Conservation (phyloP, 2,113 vertebrate species). For the Chaetura pelagica region DNA sequence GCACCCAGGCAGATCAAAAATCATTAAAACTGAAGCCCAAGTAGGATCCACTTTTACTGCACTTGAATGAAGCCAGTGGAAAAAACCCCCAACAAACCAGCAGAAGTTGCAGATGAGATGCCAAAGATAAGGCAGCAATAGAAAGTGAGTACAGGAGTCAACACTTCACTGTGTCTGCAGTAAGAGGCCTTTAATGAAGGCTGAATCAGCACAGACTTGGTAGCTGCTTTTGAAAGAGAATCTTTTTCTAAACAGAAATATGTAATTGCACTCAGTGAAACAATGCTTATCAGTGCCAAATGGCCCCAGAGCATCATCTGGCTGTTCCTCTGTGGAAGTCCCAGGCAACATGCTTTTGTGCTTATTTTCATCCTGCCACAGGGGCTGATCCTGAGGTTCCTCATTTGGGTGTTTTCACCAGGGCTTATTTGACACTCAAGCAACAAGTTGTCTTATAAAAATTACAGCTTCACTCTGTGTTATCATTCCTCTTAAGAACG, state of each 20-base stretch:
- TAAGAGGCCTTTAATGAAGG: conserved; percentile 37
- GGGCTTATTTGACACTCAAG: background rate
- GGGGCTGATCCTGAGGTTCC: background rate
- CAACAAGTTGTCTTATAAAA: background rate
- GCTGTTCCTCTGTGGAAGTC: background rate
- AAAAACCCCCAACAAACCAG: background rate
- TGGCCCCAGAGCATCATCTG: background rate
- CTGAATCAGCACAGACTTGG: conserved; percentile 34
- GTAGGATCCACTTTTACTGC: background rate
- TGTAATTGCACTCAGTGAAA: background rate
- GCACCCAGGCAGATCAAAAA: conserved; percentile 2
- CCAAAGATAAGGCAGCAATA: conserved; percentile 52
- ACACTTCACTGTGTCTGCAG: background rate
- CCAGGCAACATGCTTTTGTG: background rate
- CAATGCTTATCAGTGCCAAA: background rate
- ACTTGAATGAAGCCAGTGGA: background rate
- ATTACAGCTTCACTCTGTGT: background rate
- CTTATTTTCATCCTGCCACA: background rate
- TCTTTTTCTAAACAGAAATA: background rate
- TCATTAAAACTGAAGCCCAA: background rate
- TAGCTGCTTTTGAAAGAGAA: conserved; percentile 35
- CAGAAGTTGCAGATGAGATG: conserved; percentile 51
- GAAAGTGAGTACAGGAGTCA: conserved; percentile 37
- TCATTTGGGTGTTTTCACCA: rapidly evolving
- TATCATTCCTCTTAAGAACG: background rate